These are phyloP conservation scores for Saguinus imperator DNA, from an alignment of 2,113 vertebrate genomes.

Conservation along the genomic window DNA sequence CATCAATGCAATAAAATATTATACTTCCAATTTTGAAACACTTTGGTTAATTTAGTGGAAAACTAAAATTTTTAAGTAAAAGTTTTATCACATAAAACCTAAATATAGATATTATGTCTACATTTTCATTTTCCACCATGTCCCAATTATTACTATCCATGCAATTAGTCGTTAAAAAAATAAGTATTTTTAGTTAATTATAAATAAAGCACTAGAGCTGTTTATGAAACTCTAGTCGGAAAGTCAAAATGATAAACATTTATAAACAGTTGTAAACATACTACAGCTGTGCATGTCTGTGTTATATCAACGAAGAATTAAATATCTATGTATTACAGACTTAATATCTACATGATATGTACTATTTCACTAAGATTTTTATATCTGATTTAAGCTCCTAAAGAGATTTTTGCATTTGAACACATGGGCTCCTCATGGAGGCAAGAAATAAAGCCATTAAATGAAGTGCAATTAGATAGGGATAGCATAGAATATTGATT, in stretches of 20 bases:
- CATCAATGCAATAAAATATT: neutral
- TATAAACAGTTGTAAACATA: slow-evolving; percentile 14
- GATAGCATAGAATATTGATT: neutral
- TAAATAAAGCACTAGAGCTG: slow-evolving; percentile 36
- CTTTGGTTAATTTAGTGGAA: neutral
- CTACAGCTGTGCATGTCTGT: neutral
- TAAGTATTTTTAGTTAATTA: neutral
- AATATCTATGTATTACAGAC: neutral
- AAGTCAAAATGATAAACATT: neutral
- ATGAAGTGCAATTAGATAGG: neutral
- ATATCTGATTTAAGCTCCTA: neutral
- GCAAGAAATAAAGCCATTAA: neutral
- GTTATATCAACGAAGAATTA: neutral
- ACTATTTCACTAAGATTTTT: neutral
- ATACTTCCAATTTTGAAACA: neutral
- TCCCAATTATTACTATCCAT: slow-evolving; percentile 23
- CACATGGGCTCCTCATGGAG: neutral
- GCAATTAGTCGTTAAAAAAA: slow-evolving; percentile 17
- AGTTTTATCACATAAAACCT: too few species aligned
- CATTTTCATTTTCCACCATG: neutral
- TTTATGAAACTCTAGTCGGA: slow-evolving; percentile 34
- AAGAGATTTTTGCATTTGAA: neutral
- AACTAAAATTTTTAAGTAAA: neutral
- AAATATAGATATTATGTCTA: neutral
- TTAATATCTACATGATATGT: neutral